Percentiles rank a stretch among this genome's conserved stretches.
Evolutionary conservation across 2,888 invertebrate species (phyloP).

Genomic region (Agriotes lineatus): DNA sequence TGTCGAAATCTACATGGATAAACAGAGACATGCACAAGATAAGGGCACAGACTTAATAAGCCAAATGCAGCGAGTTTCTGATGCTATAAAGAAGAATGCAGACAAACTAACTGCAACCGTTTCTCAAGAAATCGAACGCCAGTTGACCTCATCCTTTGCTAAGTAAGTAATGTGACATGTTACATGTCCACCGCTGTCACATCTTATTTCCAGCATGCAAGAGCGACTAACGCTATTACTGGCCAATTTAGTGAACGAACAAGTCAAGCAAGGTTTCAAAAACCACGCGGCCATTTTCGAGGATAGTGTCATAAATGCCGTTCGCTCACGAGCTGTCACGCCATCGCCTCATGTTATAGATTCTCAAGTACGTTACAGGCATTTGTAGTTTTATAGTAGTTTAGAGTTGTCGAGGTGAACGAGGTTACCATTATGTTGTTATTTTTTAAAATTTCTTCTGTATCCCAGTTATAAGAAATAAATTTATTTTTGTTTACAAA

Average conservation of each 20-base stretch:
- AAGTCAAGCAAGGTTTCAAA: conserved; percentile 68
- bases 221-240: conserved; percentile 63
- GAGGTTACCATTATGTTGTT: background rate
- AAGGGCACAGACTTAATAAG: conserved; percentile 63
- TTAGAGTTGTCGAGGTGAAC: background rate
- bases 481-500: background rate
- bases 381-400: no score
- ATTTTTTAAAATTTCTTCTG: background rate
- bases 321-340: conserved; percentile 80
- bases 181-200: no score
- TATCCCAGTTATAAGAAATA: background rate
- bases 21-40: conserved; percentile 63
- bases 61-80: conserved; percentile 64
- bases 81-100: conserved; percentile 60
- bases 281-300: conserved; percentile 73
- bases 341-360: conserved; percentile 76
- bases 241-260: conserved; percentile 64
- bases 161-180: conserved; percentile 54
- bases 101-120: conserved; percentile 60
- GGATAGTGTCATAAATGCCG: conserved; percentile 71
- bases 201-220: conserved; percentile 60
- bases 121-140: conserved; percentile 61
- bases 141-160: conserved; percentile 60
- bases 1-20: conserved; percentile 65
- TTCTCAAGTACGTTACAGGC: conserved; percentile 62